Evolutionary conservation across 2,113 vertebrate species (phyloP).

Genomic region (Entomyzon cyanotis): DNA sequence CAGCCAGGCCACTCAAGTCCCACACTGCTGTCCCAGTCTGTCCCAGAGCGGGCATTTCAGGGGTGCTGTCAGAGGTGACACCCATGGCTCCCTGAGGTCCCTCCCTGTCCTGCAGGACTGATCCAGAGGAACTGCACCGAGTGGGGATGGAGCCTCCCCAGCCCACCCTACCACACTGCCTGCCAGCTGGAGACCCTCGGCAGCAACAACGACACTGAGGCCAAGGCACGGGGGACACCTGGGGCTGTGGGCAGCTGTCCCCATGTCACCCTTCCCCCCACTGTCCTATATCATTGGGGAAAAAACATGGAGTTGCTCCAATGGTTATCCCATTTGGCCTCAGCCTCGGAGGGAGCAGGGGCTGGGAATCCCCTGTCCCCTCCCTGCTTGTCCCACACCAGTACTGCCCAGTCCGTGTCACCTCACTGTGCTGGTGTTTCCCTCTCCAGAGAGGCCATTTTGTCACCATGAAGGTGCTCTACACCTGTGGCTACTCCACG

Average conservation of each 20-base stretch:
- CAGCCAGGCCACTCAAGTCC: rapidly evolving
- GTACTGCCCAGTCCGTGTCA: not conserved
- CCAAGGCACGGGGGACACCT: not conserved
- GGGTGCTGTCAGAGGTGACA: not conserved
- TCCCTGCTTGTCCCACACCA: not conserved
- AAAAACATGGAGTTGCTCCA: rapidly evolving
- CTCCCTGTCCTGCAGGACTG: conserved; percentile 13
- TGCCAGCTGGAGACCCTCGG: conserved; percentile 35
- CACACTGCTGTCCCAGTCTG: not conserved
- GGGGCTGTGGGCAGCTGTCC: not conserved
- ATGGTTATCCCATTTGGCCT: too few relatives aligned
- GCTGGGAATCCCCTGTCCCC: too few relatives aligned
- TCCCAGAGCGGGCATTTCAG: not conserved
- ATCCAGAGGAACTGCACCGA: conserved; percentile 67
- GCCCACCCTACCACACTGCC: conserved; percentile 42
- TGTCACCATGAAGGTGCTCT: conserved; percentile 70
- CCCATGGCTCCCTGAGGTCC: not conserved
- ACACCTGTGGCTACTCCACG: conserved; percentile 69
- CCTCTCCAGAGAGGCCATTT: conserved; percentile 59
- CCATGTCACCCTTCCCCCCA: not conserved
- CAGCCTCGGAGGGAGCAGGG: not conserved
- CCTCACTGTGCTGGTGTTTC: not conserved
- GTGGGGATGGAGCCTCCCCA: conserved; percentile 65
- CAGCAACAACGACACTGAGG: not conserved
- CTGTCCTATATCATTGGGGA: not conserved